phyloP scores from a whole-genome alignment of 1,140 invertebrate species.

The Ceratosolen fusciceps region DNA sequence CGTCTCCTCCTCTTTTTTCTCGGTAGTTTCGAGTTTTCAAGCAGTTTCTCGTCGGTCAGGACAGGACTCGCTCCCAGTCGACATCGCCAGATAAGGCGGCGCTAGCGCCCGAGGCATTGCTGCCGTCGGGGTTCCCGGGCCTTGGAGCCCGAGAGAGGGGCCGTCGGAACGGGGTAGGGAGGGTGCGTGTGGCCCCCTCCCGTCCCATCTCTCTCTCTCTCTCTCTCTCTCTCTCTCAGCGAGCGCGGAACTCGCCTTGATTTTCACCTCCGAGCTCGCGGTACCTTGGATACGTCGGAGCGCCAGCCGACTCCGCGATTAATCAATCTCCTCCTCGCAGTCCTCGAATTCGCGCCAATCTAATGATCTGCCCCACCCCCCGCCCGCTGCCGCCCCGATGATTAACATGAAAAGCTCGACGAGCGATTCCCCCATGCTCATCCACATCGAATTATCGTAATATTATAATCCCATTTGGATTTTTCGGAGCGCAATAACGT shows the following conservation, averaged over 20 bases:
- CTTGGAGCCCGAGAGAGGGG: background rate
- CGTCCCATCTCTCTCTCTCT: conserved; percentile 47
- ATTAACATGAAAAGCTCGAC: too few species aligned
- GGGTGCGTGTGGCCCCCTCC: too few species aligned
- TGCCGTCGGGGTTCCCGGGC: conserved; percentile 24
- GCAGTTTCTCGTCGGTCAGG: conserved; percentile 27
- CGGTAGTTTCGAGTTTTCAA: conserved; percentile 5
- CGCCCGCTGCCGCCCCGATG: too few species aligned
- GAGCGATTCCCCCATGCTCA: too few species aligned
- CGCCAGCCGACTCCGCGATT: background rate
- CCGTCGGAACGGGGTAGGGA: too few species aligned
- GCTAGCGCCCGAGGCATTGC: conserved; percentile 19
- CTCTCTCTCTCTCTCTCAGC: conserved; percentile 29
- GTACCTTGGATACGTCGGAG: too few species aligned
- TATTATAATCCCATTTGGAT: too few species aligned
- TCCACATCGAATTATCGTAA: too few species aligned
- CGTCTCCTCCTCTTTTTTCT: conserved; percentile 15
- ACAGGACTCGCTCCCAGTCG: background rate
- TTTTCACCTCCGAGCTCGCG: background rate
- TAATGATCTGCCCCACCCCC: too few species aligned
- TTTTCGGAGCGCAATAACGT: too few species aligned
- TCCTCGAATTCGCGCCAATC: too few species aligned
- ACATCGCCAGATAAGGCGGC: conserved; percentile 44
- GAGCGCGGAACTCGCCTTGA: conserved; percentile 31
- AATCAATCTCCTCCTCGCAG: too few species aligned